A percentile compares a stretch with the other conserved stretches of the same genome.
Conservation (phyloP, 2,797 vertebrate genomes). For the Tenualosa ilisha region DNA sequence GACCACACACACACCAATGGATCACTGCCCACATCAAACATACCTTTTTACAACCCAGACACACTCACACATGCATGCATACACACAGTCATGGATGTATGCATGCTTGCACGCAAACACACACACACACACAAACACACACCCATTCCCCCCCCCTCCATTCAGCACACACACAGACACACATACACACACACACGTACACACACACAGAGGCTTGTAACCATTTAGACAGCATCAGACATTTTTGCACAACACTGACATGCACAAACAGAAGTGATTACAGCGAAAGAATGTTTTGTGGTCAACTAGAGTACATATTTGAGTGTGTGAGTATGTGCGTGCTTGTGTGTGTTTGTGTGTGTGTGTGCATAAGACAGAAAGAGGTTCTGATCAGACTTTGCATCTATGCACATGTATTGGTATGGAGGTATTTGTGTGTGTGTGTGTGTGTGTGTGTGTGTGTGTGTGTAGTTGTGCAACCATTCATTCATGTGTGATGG, state of each 20-base stretch:
- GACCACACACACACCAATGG: not conserved
- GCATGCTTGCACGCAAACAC: not conserved
- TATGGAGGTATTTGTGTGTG: not conserved
- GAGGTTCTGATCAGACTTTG: too few relatives aligned
- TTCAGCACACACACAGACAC: not conserved
- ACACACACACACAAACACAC: not conserved
- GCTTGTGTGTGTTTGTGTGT: not conserved
- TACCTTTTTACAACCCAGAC: not conserved
- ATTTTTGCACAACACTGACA: not conserved
- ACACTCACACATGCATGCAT: not conserved
- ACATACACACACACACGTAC: not conserved
- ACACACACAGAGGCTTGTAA: not conserved
- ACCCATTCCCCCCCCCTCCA: not conserved
- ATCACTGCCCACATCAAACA: not conserved
- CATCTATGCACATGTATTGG: too few relatives aligned
- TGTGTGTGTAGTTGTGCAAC: conserved; percentile 29
- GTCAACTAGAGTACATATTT: not conserved
- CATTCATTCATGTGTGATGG: not conserved
- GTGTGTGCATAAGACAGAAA: not conserved
- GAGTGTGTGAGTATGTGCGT: not conserved
- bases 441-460: conserved; percentile 4
- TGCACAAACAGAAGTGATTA: not conserved
- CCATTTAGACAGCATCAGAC: too few relatives aligned
- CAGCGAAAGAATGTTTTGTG: not conserved
- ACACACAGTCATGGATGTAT: not conserved